Conservation (phyloP, 2,113 vertebrate genomes). For the Protobothrops flavoviridis region DNA sequence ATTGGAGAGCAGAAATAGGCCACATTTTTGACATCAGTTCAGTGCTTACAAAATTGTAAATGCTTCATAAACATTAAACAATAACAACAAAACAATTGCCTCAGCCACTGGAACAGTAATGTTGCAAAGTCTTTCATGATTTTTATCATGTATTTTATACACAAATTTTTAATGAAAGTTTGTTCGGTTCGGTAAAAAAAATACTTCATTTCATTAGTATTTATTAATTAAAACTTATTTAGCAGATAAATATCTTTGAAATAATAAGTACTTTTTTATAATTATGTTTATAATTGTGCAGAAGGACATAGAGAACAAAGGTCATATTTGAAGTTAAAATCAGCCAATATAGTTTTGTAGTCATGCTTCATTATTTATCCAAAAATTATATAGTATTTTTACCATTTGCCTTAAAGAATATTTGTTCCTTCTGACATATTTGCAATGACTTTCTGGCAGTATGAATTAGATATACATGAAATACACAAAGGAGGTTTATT, state of each 20-base stretch:
- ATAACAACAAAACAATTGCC: conserved; percentile 5
- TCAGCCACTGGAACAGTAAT: background rate
- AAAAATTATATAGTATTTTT: conserved; percentile 41
- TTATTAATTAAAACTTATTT: background rate
- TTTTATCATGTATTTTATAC: background rate
- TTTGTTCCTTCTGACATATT: conserved; percentile 60
- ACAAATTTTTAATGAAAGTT: background rate
- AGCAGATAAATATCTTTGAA: background rate
- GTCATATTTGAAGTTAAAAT: conserved; percentile 56
- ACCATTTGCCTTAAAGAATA: conserved; percentile 40
- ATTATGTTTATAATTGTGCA: conserved; percentile 14
- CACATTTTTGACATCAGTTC: background rate
- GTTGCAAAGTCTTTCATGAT: background rate
- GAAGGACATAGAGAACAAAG: background rate
- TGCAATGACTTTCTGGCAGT: conserved; percentile 34
- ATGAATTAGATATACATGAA: conserved; percentile 48
- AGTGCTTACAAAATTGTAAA: background rate
- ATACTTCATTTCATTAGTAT: background rate
- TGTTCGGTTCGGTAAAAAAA: background rate
- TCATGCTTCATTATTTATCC: conserved; percentile 54
- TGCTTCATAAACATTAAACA: background rate
- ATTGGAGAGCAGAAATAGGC: background rate
- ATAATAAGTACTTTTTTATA: conserved; percentile 31
- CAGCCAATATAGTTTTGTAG: conserved; percentile 44
- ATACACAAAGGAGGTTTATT: conserved; percentile 53